phyloP scores from a whole-genome alignment of 2,797 vertebrate species.

The Odontamblyopus lacepedii region DNA sequence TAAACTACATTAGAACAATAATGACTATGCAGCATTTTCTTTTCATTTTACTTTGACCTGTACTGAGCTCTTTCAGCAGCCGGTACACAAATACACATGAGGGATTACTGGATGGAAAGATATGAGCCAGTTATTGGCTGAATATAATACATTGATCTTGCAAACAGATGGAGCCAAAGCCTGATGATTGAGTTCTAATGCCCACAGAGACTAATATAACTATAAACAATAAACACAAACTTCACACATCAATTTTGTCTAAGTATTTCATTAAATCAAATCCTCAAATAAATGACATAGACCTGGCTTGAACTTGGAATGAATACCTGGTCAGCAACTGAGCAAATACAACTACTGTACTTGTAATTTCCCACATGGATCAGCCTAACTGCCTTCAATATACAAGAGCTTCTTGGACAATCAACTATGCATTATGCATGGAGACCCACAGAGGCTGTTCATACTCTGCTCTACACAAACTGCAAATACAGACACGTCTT shows the following conservation, averaged over 20 bases:
- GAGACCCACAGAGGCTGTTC: constrained; percentile 19
- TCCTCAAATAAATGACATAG: constrained; percentile 8
- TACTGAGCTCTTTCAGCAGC: not conserved
- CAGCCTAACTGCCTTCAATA: constrained; percentile 20
- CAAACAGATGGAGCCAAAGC: constrained; percentile 10
- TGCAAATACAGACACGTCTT: constrained; percentile 16
- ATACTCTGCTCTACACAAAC: constrained; percentile 13
- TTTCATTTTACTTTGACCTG: not conserved
- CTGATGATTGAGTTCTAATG: constrained; percentile 10
- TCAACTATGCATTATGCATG: constrained; percentile 33
- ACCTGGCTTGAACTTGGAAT: constrained; percentile 2
- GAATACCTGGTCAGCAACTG: constrained; percentile 3
- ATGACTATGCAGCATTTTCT: not conserved
- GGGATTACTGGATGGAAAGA: constrained; percentile 6
- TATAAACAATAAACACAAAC: constrained; percentile 9
- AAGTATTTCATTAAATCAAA: constrained; percentile 13
- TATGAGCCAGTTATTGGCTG: constrained; percentile 4
- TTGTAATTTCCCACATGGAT: constrained; percentile 19
- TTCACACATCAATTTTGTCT: constrained; percentile 1
- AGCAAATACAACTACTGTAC: constrained; percentile 11
- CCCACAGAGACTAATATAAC: constrained; percentile 1
- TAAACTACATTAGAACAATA: not conserved
- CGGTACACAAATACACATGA: constrained; percentile 7
- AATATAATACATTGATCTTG: constrained; percentile 8
- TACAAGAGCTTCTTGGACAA: constrained; percentile 13